Evolutionary conservation across 2,113 vertebrate genomes (phyloP).

Genomic region (Orthonyx spaldingii): DNA sequence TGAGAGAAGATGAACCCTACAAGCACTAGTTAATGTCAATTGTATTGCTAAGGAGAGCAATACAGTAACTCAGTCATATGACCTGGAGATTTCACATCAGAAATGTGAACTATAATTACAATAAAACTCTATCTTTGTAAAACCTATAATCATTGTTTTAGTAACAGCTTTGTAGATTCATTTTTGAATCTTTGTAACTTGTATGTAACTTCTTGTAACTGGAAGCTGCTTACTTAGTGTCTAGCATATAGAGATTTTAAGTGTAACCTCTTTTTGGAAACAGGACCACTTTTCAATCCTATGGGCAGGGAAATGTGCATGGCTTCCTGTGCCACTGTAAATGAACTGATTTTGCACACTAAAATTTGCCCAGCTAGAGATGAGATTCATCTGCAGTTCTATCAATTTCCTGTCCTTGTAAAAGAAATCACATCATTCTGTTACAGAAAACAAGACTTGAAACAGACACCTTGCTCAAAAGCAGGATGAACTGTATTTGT

Average conservation of each 20-base stretch:
- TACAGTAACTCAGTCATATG: background rate
- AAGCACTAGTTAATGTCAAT: background rate
- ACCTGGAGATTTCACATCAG: background rate
- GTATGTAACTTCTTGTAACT: background rate
- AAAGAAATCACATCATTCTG: background rate
- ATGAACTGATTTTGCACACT: background rate
- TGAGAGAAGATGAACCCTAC: background rate
- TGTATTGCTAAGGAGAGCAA: background rate
- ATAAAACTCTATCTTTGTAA: background rate
- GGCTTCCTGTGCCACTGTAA: background rate
- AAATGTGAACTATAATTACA: background rate
- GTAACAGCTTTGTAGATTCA: background rate
- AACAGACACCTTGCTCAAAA: background rate
- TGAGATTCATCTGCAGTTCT: background rate
- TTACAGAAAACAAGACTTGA: background rate
- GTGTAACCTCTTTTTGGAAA: background rate
- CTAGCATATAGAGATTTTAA: background rate
- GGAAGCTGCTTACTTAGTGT: background rate
- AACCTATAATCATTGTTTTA: background rate
- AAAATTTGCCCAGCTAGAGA: background rate
- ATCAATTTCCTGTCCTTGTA: background rate
- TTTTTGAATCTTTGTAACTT: background rate
- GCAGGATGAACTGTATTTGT: background rate
- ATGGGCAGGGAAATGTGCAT: background rate
- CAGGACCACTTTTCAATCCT: background rate